Percentiles rank a stretch among this genome's conserved stretches.
phyloP scores from a whole-genome alignment of 2,113 vertebrate genomes.

The Cyanocitta stelleri region DNA sequence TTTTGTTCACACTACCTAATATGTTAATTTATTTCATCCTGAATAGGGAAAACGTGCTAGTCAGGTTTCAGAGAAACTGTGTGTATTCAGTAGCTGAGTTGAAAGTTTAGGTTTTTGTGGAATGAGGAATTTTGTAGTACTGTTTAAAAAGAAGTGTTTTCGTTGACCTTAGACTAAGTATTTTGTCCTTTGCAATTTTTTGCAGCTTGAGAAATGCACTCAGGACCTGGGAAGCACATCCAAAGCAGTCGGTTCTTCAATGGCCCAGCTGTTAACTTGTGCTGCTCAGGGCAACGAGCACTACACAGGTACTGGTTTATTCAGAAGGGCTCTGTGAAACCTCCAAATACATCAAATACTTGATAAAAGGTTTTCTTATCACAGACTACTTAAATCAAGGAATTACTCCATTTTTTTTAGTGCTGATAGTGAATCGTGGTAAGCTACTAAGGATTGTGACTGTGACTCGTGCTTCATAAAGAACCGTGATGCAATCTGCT shows the following conservation, averaged over 20 bases:
- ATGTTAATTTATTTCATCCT: background rate
- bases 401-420: background rate
- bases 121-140: background rate
- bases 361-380: background rate
- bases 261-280: slow-evolving; percentile 96
- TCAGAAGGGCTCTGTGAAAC: background rate
- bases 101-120: background rate
- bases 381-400: background rate
- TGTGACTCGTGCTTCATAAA: background rate
- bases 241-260: slow-evolving; percentile 95
- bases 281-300: slow-evolving; percentile 97
- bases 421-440: background rate
- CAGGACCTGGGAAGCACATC: slow-evolving; percentile 97
- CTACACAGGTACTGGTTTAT: slow-evolving; percentile 84
- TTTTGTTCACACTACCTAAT: background rate
- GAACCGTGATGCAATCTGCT: background rate
- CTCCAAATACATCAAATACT: background rate
- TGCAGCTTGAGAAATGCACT: slow-evolving; percentile 93
- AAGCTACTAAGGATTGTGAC: background rate
- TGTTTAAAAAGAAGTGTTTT: background rate
- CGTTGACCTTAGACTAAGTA: background rate
- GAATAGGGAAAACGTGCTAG: background rate
- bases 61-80: background rate
- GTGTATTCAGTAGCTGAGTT: background rate
- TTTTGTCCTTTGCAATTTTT: background rate